Evolutionary conservation across 2,888 invertebrate genomes (phyloP), one percentile per base, ranked within the genome.

Genomic region (Drosophila monieri): DNA sequence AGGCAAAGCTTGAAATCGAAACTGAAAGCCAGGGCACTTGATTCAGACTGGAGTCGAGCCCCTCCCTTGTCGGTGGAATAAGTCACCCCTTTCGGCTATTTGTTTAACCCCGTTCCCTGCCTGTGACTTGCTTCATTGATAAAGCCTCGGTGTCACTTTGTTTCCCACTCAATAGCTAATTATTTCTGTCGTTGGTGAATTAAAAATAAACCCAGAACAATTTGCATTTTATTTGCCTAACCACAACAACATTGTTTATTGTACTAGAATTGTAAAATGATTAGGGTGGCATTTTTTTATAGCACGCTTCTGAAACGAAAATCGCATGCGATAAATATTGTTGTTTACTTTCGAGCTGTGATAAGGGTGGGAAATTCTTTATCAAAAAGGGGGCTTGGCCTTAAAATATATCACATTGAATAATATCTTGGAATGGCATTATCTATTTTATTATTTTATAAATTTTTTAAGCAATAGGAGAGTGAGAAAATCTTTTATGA

Each of bases 111-210:
- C 5, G 23, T 27, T 35, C 18, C 21, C 3, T 12, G 6, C 30
- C 46, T 53, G 8, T 18, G 18, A 32, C 27, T 56, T 43, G 43
- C 47, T 78, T 66, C 70, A 84, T 84, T 84, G 75, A 84, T 76
- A 72, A 80, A 67, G 54, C 57, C 62, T 55, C 32, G 43, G 25
- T 53, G 51, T 68, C 61, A 43, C 39, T 55, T 70, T 44, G 21
- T 51, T 60, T 23, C 41, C 52, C 47, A 47, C 47, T 39, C 53
- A 60, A 58, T 52, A 58, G 44, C 64, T 76, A 74, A 74, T 77
- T 62, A 71, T 68, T 65, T 60, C 48, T 67, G 44, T 72, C 53
- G 56, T 32, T 14, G 32, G 35, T 44, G 49, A 51, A 71, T 67
- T 60, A 53, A 43, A 60, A 67, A 61, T 81, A 76, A 81, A 48